Conservation (phyloP, 35 echinoderm and acorn worm genomes). For the Apostichopus californicus region DNA sequence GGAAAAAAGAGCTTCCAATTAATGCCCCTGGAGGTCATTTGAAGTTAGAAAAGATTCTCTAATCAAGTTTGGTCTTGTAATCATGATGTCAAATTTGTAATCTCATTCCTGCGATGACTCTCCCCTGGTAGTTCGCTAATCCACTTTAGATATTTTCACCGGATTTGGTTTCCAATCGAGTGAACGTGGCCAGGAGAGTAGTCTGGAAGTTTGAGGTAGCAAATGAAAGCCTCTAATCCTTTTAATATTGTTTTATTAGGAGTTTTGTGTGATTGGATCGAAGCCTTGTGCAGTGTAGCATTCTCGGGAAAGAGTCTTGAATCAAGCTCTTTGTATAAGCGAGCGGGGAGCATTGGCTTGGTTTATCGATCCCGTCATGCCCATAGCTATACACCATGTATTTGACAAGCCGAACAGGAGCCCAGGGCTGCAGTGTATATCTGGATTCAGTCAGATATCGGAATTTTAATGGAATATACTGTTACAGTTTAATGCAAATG, state of each 20-base stretch:
- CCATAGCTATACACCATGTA: constrained; percentile 38
- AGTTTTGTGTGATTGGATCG: constrained; percentile 55
- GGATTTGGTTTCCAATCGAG: constrained; percentile 64
- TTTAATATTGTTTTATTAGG: constrained; percentile 65
- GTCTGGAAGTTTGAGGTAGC: constrained; percentile 32
- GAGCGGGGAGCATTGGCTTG: constrained; percentile 2
- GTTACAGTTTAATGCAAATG: constrained; percentile 51
- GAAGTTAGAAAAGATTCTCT: constrained; percentile 31
- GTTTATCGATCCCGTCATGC: constrained; percentile 39
- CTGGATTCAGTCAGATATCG: constrained; percentile 19
- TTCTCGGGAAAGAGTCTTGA: constrained; percentile 11
- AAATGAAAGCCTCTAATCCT: constrained; percentile 57
- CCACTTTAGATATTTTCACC: constrained; percentile 54
- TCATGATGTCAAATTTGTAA: constrained; percentile 66
- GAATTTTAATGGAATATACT: constrained; percentile 43
- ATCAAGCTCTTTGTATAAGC: constrained; percentile 30
- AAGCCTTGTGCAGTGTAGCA: constrained; percentile 60
- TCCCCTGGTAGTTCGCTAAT: constrained; percentile 51
- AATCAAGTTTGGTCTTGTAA: constrained; percentile 63
- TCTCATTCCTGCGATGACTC: constrained; percentile 44
- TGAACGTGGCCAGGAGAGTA: constrained; percentile 43
- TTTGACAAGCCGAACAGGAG: constrained; percentile 33
- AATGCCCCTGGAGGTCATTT: constrained; percentile 52
- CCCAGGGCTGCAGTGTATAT: not conserved
- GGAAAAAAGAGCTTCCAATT: constrained; percentile 20